Evolutionary conservation across 2,888 invertebrate genomes (phyloP).

Genomic region (Drosophila peninsularis): DNA sequence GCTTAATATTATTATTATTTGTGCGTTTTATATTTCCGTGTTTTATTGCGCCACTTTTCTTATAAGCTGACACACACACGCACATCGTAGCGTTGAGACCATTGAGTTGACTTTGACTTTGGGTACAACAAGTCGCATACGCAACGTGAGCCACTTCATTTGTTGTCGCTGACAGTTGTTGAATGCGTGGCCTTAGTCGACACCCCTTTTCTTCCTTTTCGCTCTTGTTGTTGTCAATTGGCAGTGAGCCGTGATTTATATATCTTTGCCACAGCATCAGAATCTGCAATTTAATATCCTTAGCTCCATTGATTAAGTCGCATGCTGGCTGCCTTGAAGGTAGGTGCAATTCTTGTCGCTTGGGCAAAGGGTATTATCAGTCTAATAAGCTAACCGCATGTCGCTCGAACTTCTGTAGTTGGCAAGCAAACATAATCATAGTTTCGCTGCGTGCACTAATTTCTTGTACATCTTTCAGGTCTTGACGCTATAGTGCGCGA

Average conservation of each 20-base stretch:
- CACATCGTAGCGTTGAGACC: slow-evolving; percentile 16
- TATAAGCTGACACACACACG: slow-evolving; percentile 33
- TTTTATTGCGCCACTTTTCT: slow-evolving; percentile 71
- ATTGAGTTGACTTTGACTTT: slow-evolving; percentile 56
- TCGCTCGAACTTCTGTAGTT: slow-evolving; percentile 28
- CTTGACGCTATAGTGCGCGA: slow-evolving; percentile 85
- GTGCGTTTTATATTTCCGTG: slow-evolving; percentile 78
- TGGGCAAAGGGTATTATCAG: slow-evolving; percentile 24
- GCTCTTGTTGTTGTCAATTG: slow-evolving; percentile 11
- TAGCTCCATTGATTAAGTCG: slow-evolving; percentile 33
- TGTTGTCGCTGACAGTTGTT: slow-evolving; percentile 70
- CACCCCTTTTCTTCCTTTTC: slow-evolving; percentile 13
- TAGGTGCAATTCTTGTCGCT: slow-evolving; percentile 36
- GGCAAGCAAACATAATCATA: background rate
- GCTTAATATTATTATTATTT: slow-evolving; percentile 79
- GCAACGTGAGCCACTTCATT: slow-evolving; percentile 68
- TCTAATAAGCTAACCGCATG: slow-evolving; percentile 62
- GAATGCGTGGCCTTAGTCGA: slow-evolving; percentile 52
- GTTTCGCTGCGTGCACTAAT: background rate
- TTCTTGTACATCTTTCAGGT: slow-evolving; percentile 69
- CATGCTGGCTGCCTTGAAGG: slow-evolving; percentile 40
- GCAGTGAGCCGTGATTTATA: slow-evolving; percentile 62
- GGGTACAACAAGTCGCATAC: slow-evolving; percentile 64
- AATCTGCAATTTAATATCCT: slow-evolving; percentile 52
- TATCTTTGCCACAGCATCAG: slow-evolving; percentile 47